Evolutionary conservation across 1,140 invertebrate genomes (phyloP), one percentile per base, ranked within the genome.

Genomic region (Caenorhabditis briggsae): DNA sequence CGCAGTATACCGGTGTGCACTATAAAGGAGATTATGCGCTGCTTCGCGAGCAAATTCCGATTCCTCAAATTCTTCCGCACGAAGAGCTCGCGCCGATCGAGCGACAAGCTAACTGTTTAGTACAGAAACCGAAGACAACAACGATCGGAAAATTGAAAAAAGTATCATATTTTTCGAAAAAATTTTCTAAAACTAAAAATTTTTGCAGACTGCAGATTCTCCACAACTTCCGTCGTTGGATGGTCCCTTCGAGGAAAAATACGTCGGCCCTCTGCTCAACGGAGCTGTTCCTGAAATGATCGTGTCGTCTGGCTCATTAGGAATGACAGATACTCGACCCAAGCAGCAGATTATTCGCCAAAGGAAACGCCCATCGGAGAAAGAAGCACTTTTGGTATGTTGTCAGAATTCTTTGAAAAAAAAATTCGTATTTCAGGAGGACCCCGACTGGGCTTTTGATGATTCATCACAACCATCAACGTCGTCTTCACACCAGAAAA

Each of bases 221-320:
- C 33, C 33, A 33, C 11, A 61, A 33, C 7, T 25, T 8, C 23
- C 20, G 59, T 18, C 11, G n/a, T 11, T 33, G 8, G 14, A 9
- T 25, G 59, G 20, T 12, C 20, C 20, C 14, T 12, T 61, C 20
- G 64, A 70, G 18, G 43, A 70, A 20, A 70, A 70, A n/a, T 70
- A 70, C 16, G 11, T 5, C 12, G 64, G 64, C 7, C 64, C 64
- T 7, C 64, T 70, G 43, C 33, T 70, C 12, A 18, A 70, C 18
- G 64, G 64, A 70, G 6, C 33, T n/a, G 64, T n/a, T 46, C 64
- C 64, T 5, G 64, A 70, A 70, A 70, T 70, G 64, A 70, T 70
- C 18, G 64, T 70, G 7, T 46, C 64, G n/a, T 70, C 64, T 46
- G 64, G 64, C 6, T 33, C 64, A n/a, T 20, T 70, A 16, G 64